Base-by-base conservation (phyloP, 2,888 invertebrate genomes). In the Lithophane leautieri region DNA sequence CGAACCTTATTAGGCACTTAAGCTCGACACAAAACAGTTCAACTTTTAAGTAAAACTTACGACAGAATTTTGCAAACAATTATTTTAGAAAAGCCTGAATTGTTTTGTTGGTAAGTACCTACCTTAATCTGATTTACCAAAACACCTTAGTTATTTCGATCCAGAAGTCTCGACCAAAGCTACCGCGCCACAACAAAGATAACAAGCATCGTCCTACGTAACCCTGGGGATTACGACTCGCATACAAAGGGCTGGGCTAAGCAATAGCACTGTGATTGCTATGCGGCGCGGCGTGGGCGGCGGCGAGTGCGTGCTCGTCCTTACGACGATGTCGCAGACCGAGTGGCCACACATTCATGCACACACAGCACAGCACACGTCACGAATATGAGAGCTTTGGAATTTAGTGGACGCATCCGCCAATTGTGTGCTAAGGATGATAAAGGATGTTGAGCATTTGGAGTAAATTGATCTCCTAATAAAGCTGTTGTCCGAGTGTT, bases 241-340 rank as follows among this genome's bases (percentile, higher is more conserved):
- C 81, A 81, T 73, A 84, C 84, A 84, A 73, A 81, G 71, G 67
- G 72, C 62, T 44, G 44, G 7, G 56, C 61, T 52, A 25, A 65
- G 56, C 73, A 52, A 58, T 42, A 54, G 70, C 58, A 14, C 34
- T 63, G 61, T 79, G 72, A 81, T 84, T 84, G 86, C 82, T 65
- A 85, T 84, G 84, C 86, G 70, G 52, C 56, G 84, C 86, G 70
- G 52, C 56, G 72, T 40, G 54, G 66, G 79, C 63, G 61, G 79
- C 63, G 61, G 54, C 22, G 61, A 14, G 61, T 56, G 77, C 72
- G 71, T 70, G 70, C 60, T 14, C 70, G 60, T 58, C 67, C 56
- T 40, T 22, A 52, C 54, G 54, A 42, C 54, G 54, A 42, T 42
- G 61, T 28, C 68, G 73, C 70, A 83, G 79, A 83, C 81, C 42